phyloP scores from a whole-genome alignment of 2,113 vertebrate genomes.

The Prionailurus viverrinus region DNA sequence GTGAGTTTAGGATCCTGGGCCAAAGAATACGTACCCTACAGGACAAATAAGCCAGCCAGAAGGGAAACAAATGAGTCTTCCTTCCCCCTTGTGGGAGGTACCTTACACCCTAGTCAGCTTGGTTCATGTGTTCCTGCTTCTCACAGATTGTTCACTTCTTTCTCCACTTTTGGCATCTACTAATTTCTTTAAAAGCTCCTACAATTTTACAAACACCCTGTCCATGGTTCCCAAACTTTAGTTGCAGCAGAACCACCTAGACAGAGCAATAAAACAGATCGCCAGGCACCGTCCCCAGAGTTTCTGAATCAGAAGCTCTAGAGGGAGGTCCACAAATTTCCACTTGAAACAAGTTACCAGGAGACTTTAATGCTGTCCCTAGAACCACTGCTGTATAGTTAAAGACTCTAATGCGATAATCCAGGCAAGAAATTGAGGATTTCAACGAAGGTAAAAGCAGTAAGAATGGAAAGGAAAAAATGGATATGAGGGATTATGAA shows the following conservation, averaged over 20 bases:
- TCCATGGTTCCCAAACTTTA: neutral
- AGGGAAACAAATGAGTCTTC: neutral
- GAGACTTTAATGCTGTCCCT: neutral
- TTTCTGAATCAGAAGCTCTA: neutral
- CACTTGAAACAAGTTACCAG: neutral
- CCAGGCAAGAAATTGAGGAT: neutral
- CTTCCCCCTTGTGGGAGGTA: neutral
- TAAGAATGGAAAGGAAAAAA: neutral
- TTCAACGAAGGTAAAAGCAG: neutral
- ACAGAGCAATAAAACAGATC: neutral
- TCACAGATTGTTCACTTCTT: neutral
- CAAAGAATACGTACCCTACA: neutral
- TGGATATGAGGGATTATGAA: neutral
- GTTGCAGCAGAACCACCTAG: neutral
- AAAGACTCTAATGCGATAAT: slow-evolving; percentile 5
- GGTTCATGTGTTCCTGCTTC: neutral
- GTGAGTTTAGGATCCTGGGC: neutral
- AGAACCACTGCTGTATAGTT: neutral
- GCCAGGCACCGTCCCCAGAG: neutral
- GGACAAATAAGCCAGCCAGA: neutral
- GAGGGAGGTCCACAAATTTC: neutral
- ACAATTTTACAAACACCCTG: neutral
- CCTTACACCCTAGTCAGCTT: neutral
- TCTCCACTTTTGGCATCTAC: neutral
- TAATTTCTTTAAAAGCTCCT: neutral